A percentile compares a stretch with the other conserved stretches of the same genome.
phyloP scores from a whole-genome alignment of 2,888 invertebrate genomes.

The Liodrosophila aerea region DNA sequence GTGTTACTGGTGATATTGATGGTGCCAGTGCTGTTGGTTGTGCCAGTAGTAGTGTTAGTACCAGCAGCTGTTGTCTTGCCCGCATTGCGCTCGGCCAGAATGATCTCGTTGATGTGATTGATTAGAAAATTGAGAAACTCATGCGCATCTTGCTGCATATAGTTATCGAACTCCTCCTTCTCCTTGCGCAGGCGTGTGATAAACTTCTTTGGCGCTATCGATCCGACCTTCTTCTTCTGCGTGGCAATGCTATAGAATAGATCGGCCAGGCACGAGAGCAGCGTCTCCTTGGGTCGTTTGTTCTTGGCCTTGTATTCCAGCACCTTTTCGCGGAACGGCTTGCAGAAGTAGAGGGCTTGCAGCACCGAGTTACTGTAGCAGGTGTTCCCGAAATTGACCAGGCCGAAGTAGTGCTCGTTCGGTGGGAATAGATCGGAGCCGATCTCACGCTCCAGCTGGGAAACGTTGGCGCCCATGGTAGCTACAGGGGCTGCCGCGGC shows the following conservation, averaged over 20 bases:
- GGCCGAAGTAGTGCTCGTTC: conserved; percentile 99
- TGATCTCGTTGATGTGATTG: conserved; percentile 98
- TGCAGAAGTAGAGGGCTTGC: conserved; percentile 99
- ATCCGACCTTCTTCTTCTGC: conserved; percentile 99
- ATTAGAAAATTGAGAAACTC: conserved; percentile 99
- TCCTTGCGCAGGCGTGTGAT: conserved; percentile 98
- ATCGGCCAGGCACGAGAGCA: conserved; percentile 98
- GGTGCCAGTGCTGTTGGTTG: neutral
- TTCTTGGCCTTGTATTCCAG: conserved; percentile 98
- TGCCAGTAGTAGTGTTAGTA: too few relatives aligned
- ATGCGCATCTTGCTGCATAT: conserved; percentile 99
- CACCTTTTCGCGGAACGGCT: conserved; percentile 99
- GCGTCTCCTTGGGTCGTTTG: conserved; percentile 97
- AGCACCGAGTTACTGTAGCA: conserved; percentile 99
- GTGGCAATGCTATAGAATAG: conserved; percentile 99
- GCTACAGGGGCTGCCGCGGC: conserved; percentile 66
- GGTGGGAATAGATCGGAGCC: conserved; percentile 99
- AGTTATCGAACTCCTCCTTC: conserved; percentile 99
- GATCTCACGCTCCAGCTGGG: conserved; percentile 99
- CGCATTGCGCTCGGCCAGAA: conserved; percentile 88
- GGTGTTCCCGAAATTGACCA: conserved; percentile 99
- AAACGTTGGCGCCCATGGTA: conserved; percentile 96
- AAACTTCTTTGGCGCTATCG: conserved; percentile 99
- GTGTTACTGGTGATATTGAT: conserved; percentile 1
- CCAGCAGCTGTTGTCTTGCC: conserved; percentile 25